Percentiles rank a stretch among this genome's conserved stretches.
Evolutionary conservation across 1,140 invertebrate genomes (phyloP).

Genomic region (Maconellicoccus hirsutus): DNA sequence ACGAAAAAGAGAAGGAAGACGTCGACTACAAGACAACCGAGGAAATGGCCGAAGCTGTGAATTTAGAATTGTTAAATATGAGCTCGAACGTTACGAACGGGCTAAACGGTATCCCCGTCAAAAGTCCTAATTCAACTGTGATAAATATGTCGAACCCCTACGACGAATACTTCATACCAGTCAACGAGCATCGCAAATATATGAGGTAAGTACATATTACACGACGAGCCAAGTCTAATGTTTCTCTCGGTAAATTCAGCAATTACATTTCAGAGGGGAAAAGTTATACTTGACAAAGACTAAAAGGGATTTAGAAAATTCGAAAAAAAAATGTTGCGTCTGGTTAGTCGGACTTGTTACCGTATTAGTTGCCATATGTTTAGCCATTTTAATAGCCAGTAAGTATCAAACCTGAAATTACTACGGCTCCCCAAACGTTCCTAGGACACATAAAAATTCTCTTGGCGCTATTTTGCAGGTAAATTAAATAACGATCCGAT

Average conservation of each 20-base stretch:
- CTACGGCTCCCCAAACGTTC: background rate
- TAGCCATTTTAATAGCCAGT: constrained; percentile 59
- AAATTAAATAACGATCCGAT: background rate
- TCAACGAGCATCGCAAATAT: constrained; percentile 70
- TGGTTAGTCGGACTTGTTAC: constrained; percentile 41
- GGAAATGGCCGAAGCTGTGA: constrained; percentile 55
- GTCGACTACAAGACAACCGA: constrained; percentile 32
- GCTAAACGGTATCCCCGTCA: constrained; percentile 33
- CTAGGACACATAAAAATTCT: background rate
- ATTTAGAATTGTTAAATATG: constrained; percentile 64
- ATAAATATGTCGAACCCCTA: constrained; percentile 60
- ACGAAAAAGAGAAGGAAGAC: constrained; percentile 26
- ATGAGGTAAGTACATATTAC: constrained; percentile 50
- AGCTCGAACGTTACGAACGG: constrained; percentile 40
- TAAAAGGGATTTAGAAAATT: constrained; percentile 52
- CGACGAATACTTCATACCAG: constrained; percentile 71
- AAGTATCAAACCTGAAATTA: constrained; percentile 31
- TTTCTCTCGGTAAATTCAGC: no score
- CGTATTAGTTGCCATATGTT: constrained; percentile 47
- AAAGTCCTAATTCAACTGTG: constrained; percentile 53
- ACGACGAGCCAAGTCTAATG: no score
- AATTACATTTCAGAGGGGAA: constrained; percentile 58
- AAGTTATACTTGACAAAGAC: constrained; percentile 70
- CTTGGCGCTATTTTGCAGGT: background rate
- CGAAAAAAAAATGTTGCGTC: constrained; percentile 30